Conservation (phyloP, 2,797 vertebrate genomes). For the Coranthus polyacanthus region DNA sequence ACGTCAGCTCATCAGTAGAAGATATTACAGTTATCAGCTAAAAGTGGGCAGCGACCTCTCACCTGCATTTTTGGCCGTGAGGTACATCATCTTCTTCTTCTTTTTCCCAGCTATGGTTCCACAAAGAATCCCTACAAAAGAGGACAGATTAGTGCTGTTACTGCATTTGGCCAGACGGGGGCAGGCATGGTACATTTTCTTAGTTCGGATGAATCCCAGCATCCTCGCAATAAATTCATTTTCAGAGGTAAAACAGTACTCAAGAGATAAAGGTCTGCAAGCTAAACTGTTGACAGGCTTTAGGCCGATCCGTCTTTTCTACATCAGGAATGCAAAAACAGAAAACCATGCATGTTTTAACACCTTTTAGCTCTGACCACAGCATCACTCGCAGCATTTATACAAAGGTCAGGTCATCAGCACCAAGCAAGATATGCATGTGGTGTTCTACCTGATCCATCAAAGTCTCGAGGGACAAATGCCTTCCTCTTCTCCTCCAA, state of each 20-base stretch:
- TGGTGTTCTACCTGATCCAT: slow-evolving; percentile 88
- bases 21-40: neutral
- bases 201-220: neutral
- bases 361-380: slow-evolving; percentile 10
- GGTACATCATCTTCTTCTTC: slow-evolving; percentile 99
- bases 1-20: slow-evolving; percentile 5
- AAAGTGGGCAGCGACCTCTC: slow-evolving; percentile 9
- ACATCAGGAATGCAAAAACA: slow-evolving; percentile 13
- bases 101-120: slow-evolving; percentile 95
- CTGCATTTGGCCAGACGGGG: slow-evolving; percentile 59
- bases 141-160: slow-evolving; percentile 24
- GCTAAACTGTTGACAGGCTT: slow-evolving; percentile 20
- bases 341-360: neutral
- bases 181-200: slow-evolving; percentile 35
- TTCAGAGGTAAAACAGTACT: slow-evolving; percentile 10
- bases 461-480: slow-evolving; percentile 96
- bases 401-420: neutral
- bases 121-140: slow-evolving; percentile 91
- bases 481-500: slow-evolving; percentile 99
- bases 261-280: slow-evolving; percentile 12
- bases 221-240: neutral
- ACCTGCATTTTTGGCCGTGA: slow-evolving; percentile 98
- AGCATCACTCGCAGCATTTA: neutral
- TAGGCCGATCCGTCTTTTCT: neutral
- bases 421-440: neutral